These are phyloP conservation scores for Sarcophaga peregrina DNA, from an alignment of 1,140 invertebrate species.

Conservation along the genomic window DNA sequence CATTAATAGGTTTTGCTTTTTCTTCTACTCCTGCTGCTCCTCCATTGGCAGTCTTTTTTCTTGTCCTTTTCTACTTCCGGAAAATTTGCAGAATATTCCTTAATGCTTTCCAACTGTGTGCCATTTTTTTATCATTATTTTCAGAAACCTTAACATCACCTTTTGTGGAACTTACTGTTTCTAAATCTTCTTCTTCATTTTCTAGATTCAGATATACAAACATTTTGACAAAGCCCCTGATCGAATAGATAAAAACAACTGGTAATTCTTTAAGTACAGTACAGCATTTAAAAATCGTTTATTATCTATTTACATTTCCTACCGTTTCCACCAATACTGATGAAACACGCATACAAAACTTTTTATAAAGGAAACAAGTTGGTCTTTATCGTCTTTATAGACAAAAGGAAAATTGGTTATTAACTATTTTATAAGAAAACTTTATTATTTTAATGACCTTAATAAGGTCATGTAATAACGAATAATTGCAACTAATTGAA, in stretches of 20 bases:
- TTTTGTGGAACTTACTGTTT: slow-evolving; percentile 23
- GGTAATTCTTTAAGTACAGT: no score
- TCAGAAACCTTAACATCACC: not conserved
- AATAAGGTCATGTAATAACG: not conserved
- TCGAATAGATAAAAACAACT: no score
- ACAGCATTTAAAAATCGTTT: no score
- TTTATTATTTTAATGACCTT: not conserved
- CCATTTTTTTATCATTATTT: not conserved
- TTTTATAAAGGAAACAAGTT: not conserved
- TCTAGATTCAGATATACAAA: no score
- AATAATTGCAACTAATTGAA: not conserved
- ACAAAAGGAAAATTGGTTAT: not conserved
- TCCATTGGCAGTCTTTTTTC: slow-evolving; percentile 57
- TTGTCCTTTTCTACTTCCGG: not conserved
- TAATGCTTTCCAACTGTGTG: slow-evolving; percentile 15
- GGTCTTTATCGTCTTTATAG: not conserved
- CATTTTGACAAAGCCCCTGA: no score
- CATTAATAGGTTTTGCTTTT: slow-evolving; percentile 56
- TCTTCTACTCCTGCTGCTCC: slow-evolving; percentile 51
- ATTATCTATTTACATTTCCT: not conserved
- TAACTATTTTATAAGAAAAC: not conserved
- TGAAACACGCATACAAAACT: not conserved
- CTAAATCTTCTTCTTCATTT: slow-evolving; percentile 63
- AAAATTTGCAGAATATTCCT: slow-evolving; percentile 23
- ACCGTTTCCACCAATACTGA: not conserved